A percentile compares a stretch with the other conserved stretches of the same genome.
These are phyloP conservation scores for Globodera rostochiensis DNA, from an alignment of 1,140 invertebrate genomes.

Conservation along the genomic window DNA sequence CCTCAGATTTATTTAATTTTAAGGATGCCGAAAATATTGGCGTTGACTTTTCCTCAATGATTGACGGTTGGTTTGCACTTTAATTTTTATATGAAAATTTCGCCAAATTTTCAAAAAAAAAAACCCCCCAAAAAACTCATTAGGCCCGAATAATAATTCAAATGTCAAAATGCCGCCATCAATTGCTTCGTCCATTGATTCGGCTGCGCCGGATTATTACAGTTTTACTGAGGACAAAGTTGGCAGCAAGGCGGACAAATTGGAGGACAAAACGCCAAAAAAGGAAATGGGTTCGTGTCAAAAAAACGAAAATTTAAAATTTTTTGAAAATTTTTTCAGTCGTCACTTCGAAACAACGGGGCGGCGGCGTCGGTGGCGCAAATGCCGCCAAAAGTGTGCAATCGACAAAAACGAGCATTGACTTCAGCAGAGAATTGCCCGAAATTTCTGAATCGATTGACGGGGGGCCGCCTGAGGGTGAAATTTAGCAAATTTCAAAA, in stretches of 20 bases:
- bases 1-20: constrained; percentile 17
- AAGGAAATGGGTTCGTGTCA: background rate
- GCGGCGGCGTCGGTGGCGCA: background rate
- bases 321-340: constrained; percentile 1
- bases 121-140: background rate
- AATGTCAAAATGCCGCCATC: constrained; percentile 30
- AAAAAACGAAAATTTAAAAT: constrained; percentile 4
- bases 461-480: constrained; percentile 32
- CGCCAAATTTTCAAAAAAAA: background rate
- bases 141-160: background rate
- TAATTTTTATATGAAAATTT: background rate
- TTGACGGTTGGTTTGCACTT: constrained; percentile 45
- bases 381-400: background rate
- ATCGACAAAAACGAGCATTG: constrained; percentile 1
- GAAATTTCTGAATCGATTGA: constrained; percentile 52
- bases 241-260: background rate
- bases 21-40: constrained; percentile 57
- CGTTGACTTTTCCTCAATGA: constrained; percentile 51
- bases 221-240: constrained; percentile 18
- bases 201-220: constrained; percentile 24
- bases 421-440: constrained; percentile 30
- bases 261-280: constrained; percentile 2
- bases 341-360: constrained; percentile 3
- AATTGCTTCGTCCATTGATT: constrained; percentile 55
- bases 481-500: background rate